These are phyloP conservation scores for Chalcosyrphus nemorum DNA, from an alignment of 2,888 invertebrate species.

Conservation along the genomic window DNA sequence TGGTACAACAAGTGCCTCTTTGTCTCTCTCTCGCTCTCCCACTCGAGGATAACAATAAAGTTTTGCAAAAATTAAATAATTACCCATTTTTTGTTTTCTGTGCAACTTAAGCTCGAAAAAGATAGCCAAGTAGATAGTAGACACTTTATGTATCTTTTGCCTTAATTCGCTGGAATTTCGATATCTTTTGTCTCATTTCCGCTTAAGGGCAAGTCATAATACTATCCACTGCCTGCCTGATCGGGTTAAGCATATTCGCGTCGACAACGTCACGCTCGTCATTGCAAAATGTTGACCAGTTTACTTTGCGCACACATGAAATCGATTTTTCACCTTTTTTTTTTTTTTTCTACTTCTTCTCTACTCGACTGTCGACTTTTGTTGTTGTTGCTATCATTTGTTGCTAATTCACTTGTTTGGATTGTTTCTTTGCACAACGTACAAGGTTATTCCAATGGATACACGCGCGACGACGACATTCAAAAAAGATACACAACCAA, in stretches of 20 bases:
- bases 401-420: constrained; percentile 65
- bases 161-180: constrained; percentile 46
- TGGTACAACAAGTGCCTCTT: neutral
- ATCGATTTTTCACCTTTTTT: constrained; percentile 50
- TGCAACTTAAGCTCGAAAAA: neutral
- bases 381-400: constrained; percentile 43
- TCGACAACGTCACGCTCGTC: constrained; percentile 41
- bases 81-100: constrained; percentile 34
- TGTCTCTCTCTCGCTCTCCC: too few relatives aligned
- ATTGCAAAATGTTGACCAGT: constrained; percentile 54
- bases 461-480: constrained; percentile 55
- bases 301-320: constrained; percentile 34
- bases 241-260: constrained; percentile 1
- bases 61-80: constrained; percentile 12
- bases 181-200: constrained; percentile 32
- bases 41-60: neutral
- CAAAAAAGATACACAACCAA: constrained; percentile 32
- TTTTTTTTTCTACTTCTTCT: neutral
- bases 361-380: neutral
- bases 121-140: neutral
- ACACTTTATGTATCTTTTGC: constrained; percentile 22
- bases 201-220: constrained; percentile 28
- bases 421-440: constrained; percentile 57
- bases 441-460: constrained; percentile 69
- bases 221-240: neutral